A percentile compares a stretch with the other conserved stretches of the same genome.
Evolutionary conservation across 2,888 invertebrate genomes (phyloP).

Genomic region (Plusia festucae): DNA sequence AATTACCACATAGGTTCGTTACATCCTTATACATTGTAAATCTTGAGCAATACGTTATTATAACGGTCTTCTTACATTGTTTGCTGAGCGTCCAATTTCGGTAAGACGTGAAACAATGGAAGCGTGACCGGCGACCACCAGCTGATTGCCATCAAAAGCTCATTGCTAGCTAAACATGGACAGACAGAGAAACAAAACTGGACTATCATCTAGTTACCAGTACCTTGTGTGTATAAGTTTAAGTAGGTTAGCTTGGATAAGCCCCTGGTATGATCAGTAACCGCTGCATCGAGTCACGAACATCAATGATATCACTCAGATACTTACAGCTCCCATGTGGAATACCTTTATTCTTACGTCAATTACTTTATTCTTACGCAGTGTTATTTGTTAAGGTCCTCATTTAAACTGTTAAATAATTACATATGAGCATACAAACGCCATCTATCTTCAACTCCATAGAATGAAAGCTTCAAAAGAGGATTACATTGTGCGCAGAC

Average conservation of each 20-base stretch:
- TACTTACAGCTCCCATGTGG: conserved; percentile 25
- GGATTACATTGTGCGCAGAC: conserved; percentile 49
- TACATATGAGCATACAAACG: conserved; percentile 47
- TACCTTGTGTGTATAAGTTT: conserved; percentile 70
- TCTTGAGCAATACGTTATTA: conserved; percentile 64
- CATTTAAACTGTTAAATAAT: too few relatives aligned
- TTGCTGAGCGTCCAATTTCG: conserved; percentile 76
- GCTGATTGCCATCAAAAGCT: conserved; percentile 78
- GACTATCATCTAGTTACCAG: conserved; percentile 63
- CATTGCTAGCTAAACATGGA: conserved; percentile 65
- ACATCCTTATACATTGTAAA: conserved; percentile 53
- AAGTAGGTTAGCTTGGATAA: conserved; percentile 56
- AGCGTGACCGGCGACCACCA: conserved; percentile 77
- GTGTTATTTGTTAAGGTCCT: too few relatives aligned
- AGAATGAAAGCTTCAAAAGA: conserved; percentile 40
- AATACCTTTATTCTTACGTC: too few relatives aligned
- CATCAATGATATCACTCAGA: conserved; percentile 61
- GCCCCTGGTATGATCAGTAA: conserved; percentile 32
- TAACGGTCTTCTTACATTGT: conserved; percentile 64
- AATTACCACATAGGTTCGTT: conserved; percentile 21
- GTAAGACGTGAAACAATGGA: conserved; percentile 78
- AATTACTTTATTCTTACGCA: too few relatives aligned
- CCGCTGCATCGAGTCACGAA: conserved; percentile 60
- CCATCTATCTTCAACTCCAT: conserved; percentile 64
- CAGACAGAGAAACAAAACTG: conserved; percentile 61